A percentile compares a stretch with the other conserved stretches of the same genome.
phyloP scores from a whole-genome alignment of 1,140 invertebrate genomes.

The Pectinophora gossypiella region DNA sequence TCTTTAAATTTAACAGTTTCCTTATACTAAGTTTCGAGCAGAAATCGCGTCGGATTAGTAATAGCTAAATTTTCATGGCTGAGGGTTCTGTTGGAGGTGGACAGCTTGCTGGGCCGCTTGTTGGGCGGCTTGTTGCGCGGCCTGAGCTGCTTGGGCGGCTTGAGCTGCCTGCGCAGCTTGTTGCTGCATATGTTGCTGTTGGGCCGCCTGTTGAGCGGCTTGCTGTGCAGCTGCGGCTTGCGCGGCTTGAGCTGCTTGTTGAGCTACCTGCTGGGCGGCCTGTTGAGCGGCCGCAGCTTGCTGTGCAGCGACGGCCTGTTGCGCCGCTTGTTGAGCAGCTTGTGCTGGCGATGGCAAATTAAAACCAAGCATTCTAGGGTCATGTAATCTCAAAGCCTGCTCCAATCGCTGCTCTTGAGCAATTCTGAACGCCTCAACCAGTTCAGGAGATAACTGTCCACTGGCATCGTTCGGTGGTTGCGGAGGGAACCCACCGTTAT shows the following conservation, averaged over 20 bases:
- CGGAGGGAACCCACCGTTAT: slow-evolving; percentile 69
- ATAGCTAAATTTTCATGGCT: slow-evolving; percentile 76
- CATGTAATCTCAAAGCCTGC: slow-evolving; percentile 86
- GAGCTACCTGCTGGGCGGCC: slow-evolving; percentile 46
- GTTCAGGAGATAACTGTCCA: slow-evolving; percentile 76
- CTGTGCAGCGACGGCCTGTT: slow-evolving; percentile 44
- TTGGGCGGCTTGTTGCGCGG: slow-evolving; percentile 47
- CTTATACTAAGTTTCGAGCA: slow-evolving; percentile 13
- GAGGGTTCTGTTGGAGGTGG: slow-evolving; percentile 68
- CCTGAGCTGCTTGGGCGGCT: slow-evolving; percentile 43
- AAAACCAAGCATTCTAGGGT: slow-evolving; percentile 71
- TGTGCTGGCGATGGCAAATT: slow-evolving; percentile 57
- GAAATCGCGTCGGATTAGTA: slow-evolving; percentile 75
- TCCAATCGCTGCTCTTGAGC: slow-evolving; percentile 87
- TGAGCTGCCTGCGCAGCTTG: slow-evolving; percentile 39
- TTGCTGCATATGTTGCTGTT: slow-evolving; percentile 65
- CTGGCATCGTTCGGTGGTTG: slow-evolving; percentile 50
- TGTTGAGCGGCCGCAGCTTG: slow-evolving; percentile 45
- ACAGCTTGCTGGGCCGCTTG: slow-evolving; percentile 69
- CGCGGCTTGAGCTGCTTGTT: slow-evolving; percentile 31
- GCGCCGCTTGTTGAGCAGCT: slow-evolving; percentile 39
- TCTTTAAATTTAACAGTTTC: slow-evolving; percentile 14
- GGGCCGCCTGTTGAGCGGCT: slow-evolving; percentile 58
- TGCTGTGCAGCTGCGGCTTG: slow-evolving; percentile 37
- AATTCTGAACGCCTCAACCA: slow-evolving; percentile 83